Percentiles rank a stretch among this genome's conserved stretches.
These are phyloP conservation scores for Holotrichia oblita DNA, from an alignment of 1,140 invertebrate species.

Conservation along the genomic window DNA sequence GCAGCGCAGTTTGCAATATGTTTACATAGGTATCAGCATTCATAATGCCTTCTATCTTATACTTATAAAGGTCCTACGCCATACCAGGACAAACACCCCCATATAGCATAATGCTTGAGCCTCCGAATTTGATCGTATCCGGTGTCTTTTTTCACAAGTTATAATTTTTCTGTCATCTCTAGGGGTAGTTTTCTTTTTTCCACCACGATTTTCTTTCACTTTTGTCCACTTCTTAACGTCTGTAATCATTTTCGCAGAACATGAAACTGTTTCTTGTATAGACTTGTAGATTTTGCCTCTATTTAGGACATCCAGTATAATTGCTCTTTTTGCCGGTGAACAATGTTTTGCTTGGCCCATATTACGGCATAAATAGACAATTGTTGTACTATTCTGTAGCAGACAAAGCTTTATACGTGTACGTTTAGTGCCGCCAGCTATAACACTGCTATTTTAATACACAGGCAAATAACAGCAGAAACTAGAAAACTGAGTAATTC, in stretches of 20 bases:
- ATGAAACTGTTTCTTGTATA: neutral
- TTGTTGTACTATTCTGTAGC: slow-evolving; percentile 3
- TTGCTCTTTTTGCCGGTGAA: slow-evolving; percentile 2
- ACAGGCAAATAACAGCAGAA: neutral
- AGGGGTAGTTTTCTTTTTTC: neutral
- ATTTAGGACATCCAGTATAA: neutral
- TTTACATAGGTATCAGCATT: neutral
- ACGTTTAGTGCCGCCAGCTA: neutral
- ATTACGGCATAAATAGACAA: slow-evolving; percentile 1
- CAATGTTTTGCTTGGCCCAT: slow-evolving; percentile 6
- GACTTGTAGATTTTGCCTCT: neutral
- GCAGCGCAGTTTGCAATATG: neutral
- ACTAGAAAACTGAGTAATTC: slow-evolving; percentile 5
- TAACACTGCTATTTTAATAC: neutral
- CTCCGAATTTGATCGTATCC: neutral
- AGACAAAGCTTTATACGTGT: slow-evolving; percentile 11
- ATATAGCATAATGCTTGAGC: too few species aligned
- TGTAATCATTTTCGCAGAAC: slow-evolving; percentile 6
- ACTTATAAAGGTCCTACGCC: neutral
- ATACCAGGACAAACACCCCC: neutral
- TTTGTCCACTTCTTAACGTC: neutral
- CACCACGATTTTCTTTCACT: neutral
- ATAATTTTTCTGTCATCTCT: neutral
- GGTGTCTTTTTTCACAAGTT: neutral
- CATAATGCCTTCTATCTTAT: neutral